Evolutionary conservation across 2,888 invertebrate species (phyloP).

Genomic region (Polydrusus cervinus): DNA sequence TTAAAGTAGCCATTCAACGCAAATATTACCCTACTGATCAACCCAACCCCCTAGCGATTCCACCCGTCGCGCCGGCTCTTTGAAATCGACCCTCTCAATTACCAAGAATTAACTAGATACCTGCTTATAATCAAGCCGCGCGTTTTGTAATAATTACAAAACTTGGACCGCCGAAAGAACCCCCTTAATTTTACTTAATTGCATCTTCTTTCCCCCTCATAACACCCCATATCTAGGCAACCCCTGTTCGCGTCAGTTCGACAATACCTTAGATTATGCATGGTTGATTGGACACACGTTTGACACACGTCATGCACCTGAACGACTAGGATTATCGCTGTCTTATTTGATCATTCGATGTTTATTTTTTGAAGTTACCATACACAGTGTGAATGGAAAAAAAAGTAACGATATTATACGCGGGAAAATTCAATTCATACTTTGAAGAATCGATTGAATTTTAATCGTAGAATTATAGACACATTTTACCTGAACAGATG

Average conservation of each 20-base stretch:
- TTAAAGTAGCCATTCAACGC: not conserved
- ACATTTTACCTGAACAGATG: no score
- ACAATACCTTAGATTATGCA: slow-evolving; percentile 57
- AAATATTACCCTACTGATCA: slow-evolving; percentile 30
- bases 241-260: slow-evolving; percentile 39
- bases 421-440: not conserved
- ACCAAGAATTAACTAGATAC: slow-evolving; percentile 51
- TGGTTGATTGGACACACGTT: slow-evolving; percentile 62
- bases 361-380: slow-evolving; percentile 17
- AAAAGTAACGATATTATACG: no score
- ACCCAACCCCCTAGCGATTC: slow-evolving; percentile 43
- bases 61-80: slow-evolving; percentile 44
- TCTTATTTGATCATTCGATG: slow-evolving; percentile 57
- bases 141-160: slow-evolving; percentile 48
- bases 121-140: slow-evolving; percentile 43
- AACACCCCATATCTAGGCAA: slow-evolving; percentile 28
- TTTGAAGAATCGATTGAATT: not conserved
- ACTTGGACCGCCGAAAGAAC: slow-evolving; percentile 34
- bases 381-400: not conserved
- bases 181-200: slow-evolving; percentile 38
- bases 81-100: slow-evolving; percentile 54
- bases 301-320: slow-evolving; percentile 63
- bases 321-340: slow-evolving; percentile 62
- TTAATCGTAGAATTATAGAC: no score
- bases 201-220: slow-evolving; percentile 22